Evolutionary conservation across 64 coral and sea anemone genomes (phyloP).

Genomic region (Cladopsammia gracilis): DNA sequence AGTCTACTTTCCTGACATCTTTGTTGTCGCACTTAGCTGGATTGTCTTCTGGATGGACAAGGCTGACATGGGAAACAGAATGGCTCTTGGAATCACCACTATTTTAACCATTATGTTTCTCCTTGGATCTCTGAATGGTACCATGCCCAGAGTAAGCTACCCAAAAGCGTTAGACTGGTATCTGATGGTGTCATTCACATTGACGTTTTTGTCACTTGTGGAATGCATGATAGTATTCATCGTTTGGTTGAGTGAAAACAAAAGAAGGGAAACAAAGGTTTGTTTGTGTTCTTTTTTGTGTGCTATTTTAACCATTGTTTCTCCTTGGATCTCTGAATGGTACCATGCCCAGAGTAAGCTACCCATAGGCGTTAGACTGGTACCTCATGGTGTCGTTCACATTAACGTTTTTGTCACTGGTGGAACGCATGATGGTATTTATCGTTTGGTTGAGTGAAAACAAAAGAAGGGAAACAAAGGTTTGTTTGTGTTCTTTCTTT

Average conservation of each 20-base stretch:
- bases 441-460: background rate
- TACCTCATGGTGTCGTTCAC: slow-evolving; percentile 75
- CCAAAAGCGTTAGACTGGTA: slow-evolving; percentile 85
- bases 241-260: background rate
- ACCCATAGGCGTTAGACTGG: slow-evolving; percentile 83
- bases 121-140: slow-evolving; percentile 41
- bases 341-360: slow-evolving; percentile 63
- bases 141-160: slow-evolving; percentile 68
- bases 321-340: slow-evolving; percentile 49
- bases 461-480: background rate
- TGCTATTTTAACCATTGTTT: slow-evolving; percentile 65
- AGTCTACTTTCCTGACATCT: slow-evolving; percentile 24
- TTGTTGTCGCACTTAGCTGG: slow-evolving; percentile 22
- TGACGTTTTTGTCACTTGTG: slow-evolving; percentile 72
- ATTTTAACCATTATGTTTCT: slow-evolving; percentile 71
- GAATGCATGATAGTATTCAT: slow-evolving; percentile 62
- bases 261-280: background rate
- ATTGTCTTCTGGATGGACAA: slow-evolving; percentile 58
- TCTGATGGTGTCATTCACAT: slow-evolving; percentile 69
- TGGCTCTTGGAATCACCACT: slow-evolving; percentile 60
- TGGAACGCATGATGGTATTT: slow-evolving; percentile 66
- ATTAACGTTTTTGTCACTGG: slow-evolving; percentile 70
- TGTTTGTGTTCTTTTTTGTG: background rate
- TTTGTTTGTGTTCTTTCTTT: background rate
- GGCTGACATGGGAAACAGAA: slow-evolving; percentile 41